Evolutionary conservation across 2,888 invertebrate genomes (phyloP), one percentile per base, ranked within the genome.

Genomic region (Torymus tubicola): DNA sequence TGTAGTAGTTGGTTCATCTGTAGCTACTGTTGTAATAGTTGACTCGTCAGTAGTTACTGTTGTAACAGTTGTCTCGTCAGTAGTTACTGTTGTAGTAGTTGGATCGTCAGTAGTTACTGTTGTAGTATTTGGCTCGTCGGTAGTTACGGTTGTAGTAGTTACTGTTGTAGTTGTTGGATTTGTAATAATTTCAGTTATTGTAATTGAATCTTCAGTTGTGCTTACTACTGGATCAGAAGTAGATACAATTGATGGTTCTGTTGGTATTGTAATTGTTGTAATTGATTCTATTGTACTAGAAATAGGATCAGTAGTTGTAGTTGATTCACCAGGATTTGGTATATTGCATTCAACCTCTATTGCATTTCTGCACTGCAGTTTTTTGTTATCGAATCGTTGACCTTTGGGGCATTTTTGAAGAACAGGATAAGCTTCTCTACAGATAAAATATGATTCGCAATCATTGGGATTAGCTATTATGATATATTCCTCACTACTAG

Each of bases 321-420:
- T 55, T 55, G 55, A 24, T 24, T 4, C 55, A 14, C 55, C n/a
- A n/a, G 55, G 55, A n/a, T 55, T 55, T 55, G 13, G n/a, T 12
- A n/a, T 55, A 55, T n/a, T 55, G 55, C 55, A 55, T n/a, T 14
- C 55, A 55, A n/a, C 55, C n/a, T 55, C 55, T n/a, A n/a, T 55
- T n/a, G 55, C 12, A 14, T 55, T n/a, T 12, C 12, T n/a, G 55
- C 55, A 55, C 55, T 55, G 1, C 2, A 14, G 4, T 55, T 14
- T 14, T 14, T 55, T 4, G 2, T 55, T n/a, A n/a, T 55, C 55
- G n/a, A 55, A 55, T 55, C n/a, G 12, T n/a, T 14, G n/a, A 2
- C n/a, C n/a, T 3, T 55, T 55, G 2, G 55, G 55, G n/a, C 55
- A 55, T n/a, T 14, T n/a, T 14, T 55, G 12, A 14, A 55, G 55